These are phyloP conservation scores for Lasioglossum figueresi DNA, from an alignment of 2,888 invertebrate species.

Conservation along the genomic window DNA sequence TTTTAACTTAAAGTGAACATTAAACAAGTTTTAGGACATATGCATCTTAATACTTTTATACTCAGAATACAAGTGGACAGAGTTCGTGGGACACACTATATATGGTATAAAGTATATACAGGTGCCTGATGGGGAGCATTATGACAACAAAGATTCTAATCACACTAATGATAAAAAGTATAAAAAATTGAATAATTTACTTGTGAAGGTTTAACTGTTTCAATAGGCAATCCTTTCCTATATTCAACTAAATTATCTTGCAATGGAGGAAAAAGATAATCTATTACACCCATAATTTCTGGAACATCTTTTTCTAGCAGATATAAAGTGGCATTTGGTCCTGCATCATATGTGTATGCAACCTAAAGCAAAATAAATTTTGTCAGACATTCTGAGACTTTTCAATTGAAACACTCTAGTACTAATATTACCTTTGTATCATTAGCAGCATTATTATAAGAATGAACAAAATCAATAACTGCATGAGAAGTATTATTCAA, in stretches of 20 bases:
- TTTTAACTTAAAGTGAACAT: too few species aligned
- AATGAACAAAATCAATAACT: conserved; percentile 92
- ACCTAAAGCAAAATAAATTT: conserved; percentile 84
- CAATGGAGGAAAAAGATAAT: conserved; percentile 89
- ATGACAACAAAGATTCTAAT: too few species aligned
- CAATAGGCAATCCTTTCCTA: conserved; percentile 86
- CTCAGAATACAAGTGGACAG: too few species aligned
- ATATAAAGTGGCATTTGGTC: conserved; percentile 97
- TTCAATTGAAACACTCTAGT: neutral
- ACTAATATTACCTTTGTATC: conserved; percentile 85
- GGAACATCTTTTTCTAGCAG: conserved; percentile 91
- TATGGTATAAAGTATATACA: too few species aligned
- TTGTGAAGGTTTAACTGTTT: conserved; percentile 72
- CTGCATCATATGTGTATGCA: conserved; percentile 99
- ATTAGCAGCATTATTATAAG: conserved; percentile 90
- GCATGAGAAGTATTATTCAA: conserved; percentile 94
- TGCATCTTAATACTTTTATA: too few species aligned
- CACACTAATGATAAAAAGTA: too few species aligned
- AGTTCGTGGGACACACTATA: too few species aligned
- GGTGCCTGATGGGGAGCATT: too few species aligned
- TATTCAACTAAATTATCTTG: conserved; percentile 84
- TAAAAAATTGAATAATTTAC: conserved; percentile 67
- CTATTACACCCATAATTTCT: conserved; percentile 88
- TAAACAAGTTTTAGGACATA: too few species aligned
- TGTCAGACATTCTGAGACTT: neutral